These are phyloP conservation scores for Catagonus wagneri DNA, from an alignment of 2,113 vertebrate species.

Conservation along the genomic window DNA sequence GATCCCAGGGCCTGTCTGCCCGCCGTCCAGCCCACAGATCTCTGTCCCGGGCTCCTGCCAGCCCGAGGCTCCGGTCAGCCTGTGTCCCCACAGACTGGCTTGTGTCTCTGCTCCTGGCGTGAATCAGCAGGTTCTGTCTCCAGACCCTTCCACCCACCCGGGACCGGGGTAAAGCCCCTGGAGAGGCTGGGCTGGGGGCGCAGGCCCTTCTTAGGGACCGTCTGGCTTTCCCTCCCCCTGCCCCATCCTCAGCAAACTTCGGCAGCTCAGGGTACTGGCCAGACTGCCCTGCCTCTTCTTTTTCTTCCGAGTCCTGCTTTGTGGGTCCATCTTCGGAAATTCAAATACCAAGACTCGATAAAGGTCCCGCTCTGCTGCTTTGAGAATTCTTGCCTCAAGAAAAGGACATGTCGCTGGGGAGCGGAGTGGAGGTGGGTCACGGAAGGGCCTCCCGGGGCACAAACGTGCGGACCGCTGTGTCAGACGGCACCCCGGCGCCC, in stretches of 20 bases:
- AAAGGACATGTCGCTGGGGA: rapidly evolving
- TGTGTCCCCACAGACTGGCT: rapidly evolving
- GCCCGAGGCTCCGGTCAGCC: rapidly evolving
- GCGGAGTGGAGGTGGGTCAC: rapidly evolving
- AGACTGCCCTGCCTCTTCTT: too few relatives aligned
- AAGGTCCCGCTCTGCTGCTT: rapidly evolving
- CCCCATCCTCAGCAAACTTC: neutral
- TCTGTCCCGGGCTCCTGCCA: rapidly evolving
- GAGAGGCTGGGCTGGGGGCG: neutral
- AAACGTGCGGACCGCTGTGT: rapidly evolving
- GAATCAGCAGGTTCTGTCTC: rapidly evolving
- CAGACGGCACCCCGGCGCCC: rapidly evolving
- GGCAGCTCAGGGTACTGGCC: too few relatives aligned
- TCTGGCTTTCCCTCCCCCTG: neutral
- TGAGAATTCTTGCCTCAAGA: neutral
- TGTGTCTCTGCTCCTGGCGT: neutral
- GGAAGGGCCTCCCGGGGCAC: rapidly evolving
- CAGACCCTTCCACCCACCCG: rapidly evolving
- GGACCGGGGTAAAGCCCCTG: too few relatives aligned
- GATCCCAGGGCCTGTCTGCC: rapidly evolving
- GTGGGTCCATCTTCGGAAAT: neutral
- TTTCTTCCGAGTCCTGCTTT: neutral
- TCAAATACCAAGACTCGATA: neutral
- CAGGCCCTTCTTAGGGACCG: rapidly evolving
- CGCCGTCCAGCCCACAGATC: rapidly evolving